Evolutionary conservation across 1,140 invertebrate species (phyloP).

Genomic region (Battus philenor): DNA sequence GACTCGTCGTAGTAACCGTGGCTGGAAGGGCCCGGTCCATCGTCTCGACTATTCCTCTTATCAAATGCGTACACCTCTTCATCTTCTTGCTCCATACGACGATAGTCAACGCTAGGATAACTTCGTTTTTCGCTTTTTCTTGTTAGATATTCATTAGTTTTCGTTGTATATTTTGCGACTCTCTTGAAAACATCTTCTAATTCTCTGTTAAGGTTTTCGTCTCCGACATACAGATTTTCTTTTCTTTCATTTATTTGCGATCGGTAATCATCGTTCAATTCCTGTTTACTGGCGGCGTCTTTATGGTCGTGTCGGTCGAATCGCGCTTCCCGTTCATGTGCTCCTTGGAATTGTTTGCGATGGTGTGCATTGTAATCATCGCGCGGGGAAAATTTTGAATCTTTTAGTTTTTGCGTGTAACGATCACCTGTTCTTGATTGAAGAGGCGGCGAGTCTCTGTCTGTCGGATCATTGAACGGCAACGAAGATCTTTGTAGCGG

Average conservation of each 20-base stretch:
- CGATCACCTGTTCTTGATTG: conserved; percentile 1
- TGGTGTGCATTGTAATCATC: conserved; percentile 17
- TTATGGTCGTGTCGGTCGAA: conserved; percentile 21
- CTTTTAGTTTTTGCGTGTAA: conserved; percentile 10
- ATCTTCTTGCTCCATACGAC: not conserved
- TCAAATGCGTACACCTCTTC: not conserved
- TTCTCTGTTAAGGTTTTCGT: conserved; percentile 43
- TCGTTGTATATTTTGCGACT: conserved; percentile 47
- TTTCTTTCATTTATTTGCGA: conserved; percentile 27
- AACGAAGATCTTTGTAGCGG: conserved; percentile 1
- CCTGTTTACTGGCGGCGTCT: conserved; percentile 20
- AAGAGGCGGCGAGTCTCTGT: conserved; percentile 4
- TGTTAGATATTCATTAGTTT: conserved; percentile 42
- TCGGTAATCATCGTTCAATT: conserved; percentile 25
- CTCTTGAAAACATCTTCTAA: conserved; percentile 59
- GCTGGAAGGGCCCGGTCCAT: not conserved
- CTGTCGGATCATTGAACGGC: not conserved
- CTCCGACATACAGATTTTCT: conserved; percentile 29
- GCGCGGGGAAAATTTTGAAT: conserved; percentile 19
- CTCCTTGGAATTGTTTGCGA: conserved; percentile 22
- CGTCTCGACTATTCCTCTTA: too few relatives aligned
- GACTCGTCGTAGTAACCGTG: not conserved
- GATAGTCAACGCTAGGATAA: conserved; percentile 1
- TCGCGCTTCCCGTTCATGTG: conserved; percentile 23
- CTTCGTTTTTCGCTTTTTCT: conserved; percentile 24